These are phyloP conservation scores for Dreissena rostriformis DNA, from an alignment of 1,140 invertebrate species.

Conservation along the genomic window DNA sequence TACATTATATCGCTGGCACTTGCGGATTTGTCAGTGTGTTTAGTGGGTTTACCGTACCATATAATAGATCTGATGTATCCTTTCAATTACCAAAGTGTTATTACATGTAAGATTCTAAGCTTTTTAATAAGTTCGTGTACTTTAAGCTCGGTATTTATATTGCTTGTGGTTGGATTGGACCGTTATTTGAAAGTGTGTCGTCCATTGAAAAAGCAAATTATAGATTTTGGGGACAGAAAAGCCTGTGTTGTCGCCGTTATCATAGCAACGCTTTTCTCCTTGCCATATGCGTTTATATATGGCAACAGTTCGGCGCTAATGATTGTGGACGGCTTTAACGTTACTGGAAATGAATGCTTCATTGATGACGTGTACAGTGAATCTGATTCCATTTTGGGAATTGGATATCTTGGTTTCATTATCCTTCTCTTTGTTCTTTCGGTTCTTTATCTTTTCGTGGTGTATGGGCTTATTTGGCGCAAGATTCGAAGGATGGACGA, in stretches of 20 bases:
- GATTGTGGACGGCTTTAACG: neutral
- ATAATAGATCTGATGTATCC: conserved; percentile 59
- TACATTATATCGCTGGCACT: conserved; percentile 65
- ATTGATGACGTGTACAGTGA: conserved; percentile 23
- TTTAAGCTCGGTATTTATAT: conserved; percentile 60
- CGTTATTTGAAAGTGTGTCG: conserved; percentile 66
- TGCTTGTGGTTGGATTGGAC: conserved; percentile 67
- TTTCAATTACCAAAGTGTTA: no score
- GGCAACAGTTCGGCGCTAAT: conserved; percentile 12
- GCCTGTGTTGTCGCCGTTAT: conserved; percentile 39
- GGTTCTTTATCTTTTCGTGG: neutral
- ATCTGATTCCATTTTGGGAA: neutral
- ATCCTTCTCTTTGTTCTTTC: neutral
- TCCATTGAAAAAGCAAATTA: conserved; percentile 63
- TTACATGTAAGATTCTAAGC: conserved; percentile 58
- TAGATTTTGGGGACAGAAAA: conserved; percentile 51
- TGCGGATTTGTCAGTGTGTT: conserved; percentile 64
- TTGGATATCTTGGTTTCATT: neutral
- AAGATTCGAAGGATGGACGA: neutral
- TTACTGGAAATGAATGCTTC: conserved; percentile 47
- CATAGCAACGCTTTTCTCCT: conserved; percentile 22
- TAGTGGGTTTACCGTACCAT: conserved; percentile 65
- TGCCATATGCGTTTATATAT: conserved; percentile 49
- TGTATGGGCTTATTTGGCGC: neutral
- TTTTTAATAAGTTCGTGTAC: conserved; percentile 61